Base-by-base conservation (phyloP, 2,888 invertebrate species). In the Embidobia sp. region DNA sequence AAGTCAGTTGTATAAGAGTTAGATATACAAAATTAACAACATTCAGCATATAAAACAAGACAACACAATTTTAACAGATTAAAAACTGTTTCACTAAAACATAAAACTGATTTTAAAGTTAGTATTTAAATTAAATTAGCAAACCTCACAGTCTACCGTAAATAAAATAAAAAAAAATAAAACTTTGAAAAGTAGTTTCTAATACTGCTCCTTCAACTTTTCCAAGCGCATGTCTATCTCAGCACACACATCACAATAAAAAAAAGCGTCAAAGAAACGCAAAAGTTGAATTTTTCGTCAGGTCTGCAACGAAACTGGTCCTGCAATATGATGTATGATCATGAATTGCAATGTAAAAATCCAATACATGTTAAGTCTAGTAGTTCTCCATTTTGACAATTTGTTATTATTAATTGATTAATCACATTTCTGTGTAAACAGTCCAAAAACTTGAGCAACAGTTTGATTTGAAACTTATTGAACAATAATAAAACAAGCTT, bases 201-300 rank as follows among this genome's bases (percentile, higher is more conserved):
- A 64, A 64, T 64, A 64, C 51, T 64, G 64, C 42, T 64, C 33
- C 42, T 31, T 4, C 16, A 51, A 64, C 51, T 42, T 51, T 51
- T 42, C 51, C 51, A 31, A 63, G 61, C 48, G 37, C 22, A 48
- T 37, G 19, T 49, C 48, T 40, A 49, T 4, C 15, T 40, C 6
- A 29, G 13, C 49, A 42, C 42, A 64, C 31, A 44, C 51, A 53
- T 53, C 51, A 64, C 42, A 64, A 64, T 44, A n/a, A 42, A 42
- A 48, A 49, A 40, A 37, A 35, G 11, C 22, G 16, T 33, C 16
- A 16, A 13, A 40, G n/a, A 2, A 11, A 16, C 1, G n/a, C 2
- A 42, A 42, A 33, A 26, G 3, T 35, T 27, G n/a, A n/a, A n/a
- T n/a, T n/a, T n/a, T n/a, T n/a, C n/a, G n/a, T n/a, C n/a, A n/a